Base-by-base conservation (phyloP, 2,797 vertebrate genomes). In the Sternarchorhynchus goeldii region DNA sequence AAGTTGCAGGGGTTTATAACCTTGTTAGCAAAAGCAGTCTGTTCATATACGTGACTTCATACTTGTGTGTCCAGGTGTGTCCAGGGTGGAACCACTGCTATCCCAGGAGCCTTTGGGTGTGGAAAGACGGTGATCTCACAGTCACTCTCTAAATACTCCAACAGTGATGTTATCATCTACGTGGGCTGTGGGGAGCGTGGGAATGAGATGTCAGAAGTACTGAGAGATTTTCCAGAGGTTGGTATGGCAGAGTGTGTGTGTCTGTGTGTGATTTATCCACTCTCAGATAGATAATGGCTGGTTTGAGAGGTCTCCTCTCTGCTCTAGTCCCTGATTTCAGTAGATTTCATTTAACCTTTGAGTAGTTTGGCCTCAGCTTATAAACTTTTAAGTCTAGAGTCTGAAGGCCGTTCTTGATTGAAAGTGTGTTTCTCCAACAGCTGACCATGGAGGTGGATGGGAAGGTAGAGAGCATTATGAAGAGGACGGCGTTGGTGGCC, bases 141-240 rank as follows among this genome's bases (percentile, higher is more conserved):
- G 88, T 99, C 98, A 41, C 87, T 99, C 59, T 99, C 97, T 62
- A 99, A 99, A 85, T 99, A 97, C 87, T 99, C 98, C 86, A 99
- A 99, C 92, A 99, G 97, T 63, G 97, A 99, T 12, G 97, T 99
- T 80, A 99, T 99, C 81, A 91, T 99, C 87, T 99, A 99, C 1
- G 98, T 99, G 17, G 97, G 98, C 78, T 99, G 97, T 34, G 98
- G 98, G 82, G 98, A 99, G 88, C 94, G 97, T 91, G 98, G 98
- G 81, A 99, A 99, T 56, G 97, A 99, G 90, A 99, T 99, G 98
- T 99, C 98, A 74, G 98, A 99, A 94, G 98, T 99, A 81, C 93
- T 99, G 82, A 90, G 97, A 68, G 97, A 99, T 86, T 94, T 94
- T 79, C 93, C 93, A 62, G 76, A 87, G 93, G 93, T 94, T 4